Base-by-base conservation (phyloP, 2,797 vertebrate species). In the Hydrophis major region DNA sequence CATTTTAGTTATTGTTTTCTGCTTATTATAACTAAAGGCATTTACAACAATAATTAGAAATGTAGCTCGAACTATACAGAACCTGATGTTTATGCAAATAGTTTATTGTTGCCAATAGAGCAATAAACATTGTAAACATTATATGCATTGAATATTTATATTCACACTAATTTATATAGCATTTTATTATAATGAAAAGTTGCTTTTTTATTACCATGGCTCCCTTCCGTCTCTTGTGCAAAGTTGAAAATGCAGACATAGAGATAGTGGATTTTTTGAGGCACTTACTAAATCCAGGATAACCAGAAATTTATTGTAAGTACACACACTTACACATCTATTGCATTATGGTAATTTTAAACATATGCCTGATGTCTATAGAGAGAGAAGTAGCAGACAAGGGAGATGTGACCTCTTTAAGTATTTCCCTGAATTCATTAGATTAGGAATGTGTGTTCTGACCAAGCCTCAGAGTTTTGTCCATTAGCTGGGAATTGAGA, bases 1-100 rank as follows among this genome's bases (percentile, higher is more conserved):
- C 93, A 42, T 91, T 27, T 92, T 74, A 87, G 42, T n/a, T 94
- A 88, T 93, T 83, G 37, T 95, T 94, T 74, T 92, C 91, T 93
- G 63, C 50, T 94, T 90, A 83, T 92, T 95, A 91, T 47, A 14
- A 57, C n/a, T 92, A 88, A 55, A 74, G 91, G 25, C 6, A 57
- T 57, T 56, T 32, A 37, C 28, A 88, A 57, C 87, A 56, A 88
- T 88, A 57, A 88, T 56, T 56, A 86, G 12, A 86, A 86, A 86
- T 37, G 37, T 83, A 83, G 74, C 37, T 78, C 6, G 25, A 92
- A 89, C 59, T 25, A 86, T 78, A 86, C 93, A 90, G 86, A 14
- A 93, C 18, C 20, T 92, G 28, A 91, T 94, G 28, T 94, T 66
- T 56, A 94, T 92, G 92, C 69, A 61, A 53, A 22, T 37, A 0